Conservation (phyloP, 2,888 invertebrate species). For the Chrysopilus asiliformis region DNA sequence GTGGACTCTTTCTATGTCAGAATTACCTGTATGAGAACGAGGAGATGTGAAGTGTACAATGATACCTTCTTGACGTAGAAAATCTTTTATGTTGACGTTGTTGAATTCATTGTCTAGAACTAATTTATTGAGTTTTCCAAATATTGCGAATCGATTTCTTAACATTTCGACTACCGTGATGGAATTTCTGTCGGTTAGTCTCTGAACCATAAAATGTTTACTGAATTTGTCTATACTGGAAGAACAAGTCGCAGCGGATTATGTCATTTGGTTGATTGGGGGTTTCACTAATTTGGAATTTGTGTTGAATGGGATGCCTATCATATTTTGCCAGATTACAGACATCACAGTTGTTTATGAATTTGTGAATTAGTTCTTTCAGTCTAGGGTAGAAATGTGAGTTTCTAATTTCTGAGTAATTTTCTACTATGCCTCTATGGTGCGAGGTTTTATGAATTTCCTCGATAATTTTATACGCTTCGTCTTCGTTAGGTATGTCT, state of each 20-base stretch:
- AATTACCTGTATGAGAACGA: not conserved
- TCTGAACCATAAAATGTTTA: too few relatives aligned
- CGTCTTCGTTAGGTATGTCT: too few relatives aligned
- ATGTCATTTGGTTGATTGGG: not conserved
- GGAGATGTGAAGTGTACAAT: not conserved
- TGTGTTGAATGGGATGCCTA: not conserved
- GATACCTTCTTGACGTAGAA: not conserved
- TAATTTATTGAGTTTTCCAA: slow-evolving; percentile 1
- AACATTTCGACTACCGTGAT: too few relatives aligned
- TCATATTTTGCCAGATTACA: not conserved
- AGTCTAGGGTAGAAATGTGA: not conserved
- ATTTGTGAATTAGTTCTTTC: not conserved
- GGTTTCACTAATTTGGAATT: not conserved
- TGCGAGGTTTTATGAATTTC: not conserved
- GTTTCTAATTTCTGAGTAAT: not conserved
- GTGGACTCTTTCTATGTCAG: slow-evolving; percentile 3
- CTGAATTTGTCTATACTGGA: too few relatives aligned
- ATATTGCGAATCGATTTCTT: not conserved
- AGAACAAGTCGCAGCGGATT: not conserved
- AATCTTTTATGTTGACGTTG: not conserved
- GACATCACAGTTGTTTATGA: not conserved
- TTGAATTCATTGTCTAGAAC: not conserved
- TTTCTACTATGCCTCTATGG: slow-evolving; percentile 2
- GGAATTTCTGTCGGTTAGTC: too few relatives aligned
- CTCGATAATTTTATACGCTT: too few relatives aligned